Conservation (phyloP, 2,888 invertebrate species). For the Archips crataeganus region DNA sequence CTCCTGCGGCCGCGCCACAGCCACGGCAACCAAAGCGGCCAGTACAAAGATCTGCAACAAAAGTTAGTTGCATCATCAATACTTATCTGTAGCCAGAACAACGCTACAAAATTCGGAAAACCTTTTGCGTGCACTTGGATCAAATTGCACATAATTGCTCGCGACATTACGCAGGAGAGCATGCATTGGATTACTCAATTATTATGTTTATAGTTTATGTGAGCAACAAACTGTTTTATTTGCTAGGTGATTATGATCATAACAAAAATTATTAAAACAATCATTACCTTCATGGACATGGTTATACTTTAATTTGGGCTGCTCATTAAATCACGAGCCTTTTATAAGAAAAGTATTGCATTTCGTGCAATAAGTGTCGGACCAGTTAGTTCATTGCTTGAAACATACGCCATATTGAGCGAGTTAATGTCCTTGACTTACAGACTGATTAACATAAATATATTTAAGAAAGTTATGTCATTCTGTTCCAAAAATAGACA, state of each 20-base stretch:
- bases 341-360: conserved; percentile 3
- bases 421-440: conserved; percentile 13
- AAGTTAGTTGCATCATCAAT: not conserved
- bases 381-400: conserved; percentile 15
- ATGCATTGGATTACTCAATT: no score
- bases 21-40: conserved; percentile 44
- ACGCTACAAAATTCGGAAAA: no score
- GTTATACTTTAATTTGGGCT: not conserved
- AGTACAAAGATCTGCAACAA: conserved; percentile 43
- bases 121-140: no score
- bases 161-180: no score
- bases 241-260: not conserved
- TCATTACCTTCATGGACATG: conserved; percentile 8
- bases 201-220: no score
- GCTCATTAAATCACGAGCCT: not conserved
- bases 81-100: no score
- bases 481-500: not conserved
- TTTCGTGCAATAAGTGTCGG: not conserved
- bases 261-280: not conserved
- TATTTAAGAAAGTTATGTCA: not conserved
- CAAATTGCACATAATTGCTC: no score
- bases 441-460: not conserved
- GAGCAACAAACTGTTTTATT: no score
- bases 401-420: not conserved
- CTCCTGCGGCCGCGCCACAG: conserved; percentile 38